Evolutionary conservation across 2,888 invertebrate genomes (phyloP), one percentile per base, ranked within the genome.

Genomic region (Lasius fuliginosus): DNA sequence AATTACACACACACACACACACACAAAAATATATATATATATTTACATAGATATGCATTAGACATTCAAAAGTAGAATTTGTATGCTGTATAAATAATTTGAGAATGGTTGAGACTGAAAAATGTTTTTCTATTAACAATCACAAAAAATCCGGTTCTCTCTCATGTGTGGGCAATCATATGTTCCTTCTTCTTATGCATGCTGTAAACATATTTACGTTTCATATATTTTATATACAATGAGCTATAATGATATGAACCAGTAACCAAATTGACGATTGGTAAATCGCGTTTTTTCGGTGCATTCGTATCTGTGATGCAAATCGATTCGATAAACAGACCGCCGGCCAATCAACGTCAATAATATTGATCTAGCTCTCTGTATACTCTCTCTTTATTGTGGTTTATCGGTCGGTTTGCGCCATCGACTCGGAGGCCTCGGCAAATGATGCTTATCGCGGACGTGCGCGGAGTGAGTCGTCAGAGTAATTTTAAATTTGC

Each of bases 401-500:
- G 79, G 87, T 85, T 85, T 87, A 67, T 85, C 83, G 76, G 76
- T 82, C 11, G 60, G 60, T 30, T 87, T 75, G 77, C 74, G 56
- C 71, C 84, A 71, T 62, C 30, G 30, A 56, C 33, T 49, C 18
- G 53, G 0, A 8, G 77, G 68, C 23, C 33, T n/a, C 27, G 33
- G 1, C 27, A 42, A 53, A 58, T 64, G 89, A 89, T 88, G 85
- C 53, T 86, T 88, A 88, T 86, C 88, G 69, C n/a, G 30, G 15
- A 40, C 33, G n/a, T 42, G 36, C 46, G 18, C n/a, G 73, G 64
- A 88, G 79, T 85, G 53, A 89, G 73, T 87, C 87, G 85, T 87
- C 87, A 81, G 82, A 64, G 85, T 87, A 89, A 88, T 88, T 89
- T 88, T 89, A 87, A 89, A 88, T 88, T 88, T 87, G 87, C 69